These are phyloP conservation scores for Penelope pileata DNA, from an alignment of 2,113 vertebrate species.

Conservation along the genomic window DNA sequence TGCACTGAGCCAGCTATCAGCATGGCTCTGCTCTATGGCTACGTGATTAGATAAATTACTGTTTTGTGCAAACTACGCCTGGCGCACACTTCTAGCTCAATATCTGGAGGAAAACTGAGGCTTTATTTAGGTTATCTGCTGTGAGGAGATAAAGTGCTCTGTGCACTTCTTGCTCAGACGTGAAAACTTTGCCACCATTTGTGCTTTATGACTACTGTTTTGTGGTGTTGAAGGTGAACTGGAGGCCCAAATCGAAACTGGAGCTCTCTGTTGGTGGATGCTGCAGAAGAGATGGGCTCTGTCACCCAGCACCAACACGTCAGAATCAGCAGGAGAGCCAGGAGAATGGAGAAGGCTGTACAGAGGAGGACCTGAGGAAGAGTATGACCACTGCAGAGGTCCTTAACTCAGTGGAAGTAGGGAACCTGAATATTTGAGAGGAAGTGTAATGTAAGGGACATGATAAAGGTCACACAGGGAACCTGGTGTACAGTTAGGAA, in stretches of 20 bases:
- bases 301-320: background rate
- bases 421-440: background rate
- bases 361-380: background rate
- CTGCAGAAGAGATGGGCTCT: background rate
- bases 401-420: background rate
- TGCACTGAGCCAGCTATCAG: background rate
- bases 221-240: background rate
- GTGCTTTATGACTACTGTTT: background rate
- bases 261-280: background rate
- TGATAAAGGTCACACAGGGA: background rate
- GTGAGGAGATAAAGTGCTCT: background rate
- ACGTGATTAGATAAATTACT: conserved; percentile 10
- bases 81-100: background rate
- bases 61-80: background rate
- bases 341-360: background rate
- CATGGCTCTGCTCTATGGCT: background rate
- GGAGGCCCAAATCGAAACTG: background rate
- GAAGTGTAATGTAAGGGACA: background rate
- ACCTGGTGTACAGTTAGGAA: background rate
- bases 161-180: background rate
- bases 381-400: background rate
- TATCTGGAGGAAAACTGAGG: background rate
- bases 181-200: background rate
- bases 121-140: conserved; percentile 12
- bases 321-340: background rate